Conservation (phyloP, 2,797 vertebrate species). For the Falco peregrinus region DNA sequence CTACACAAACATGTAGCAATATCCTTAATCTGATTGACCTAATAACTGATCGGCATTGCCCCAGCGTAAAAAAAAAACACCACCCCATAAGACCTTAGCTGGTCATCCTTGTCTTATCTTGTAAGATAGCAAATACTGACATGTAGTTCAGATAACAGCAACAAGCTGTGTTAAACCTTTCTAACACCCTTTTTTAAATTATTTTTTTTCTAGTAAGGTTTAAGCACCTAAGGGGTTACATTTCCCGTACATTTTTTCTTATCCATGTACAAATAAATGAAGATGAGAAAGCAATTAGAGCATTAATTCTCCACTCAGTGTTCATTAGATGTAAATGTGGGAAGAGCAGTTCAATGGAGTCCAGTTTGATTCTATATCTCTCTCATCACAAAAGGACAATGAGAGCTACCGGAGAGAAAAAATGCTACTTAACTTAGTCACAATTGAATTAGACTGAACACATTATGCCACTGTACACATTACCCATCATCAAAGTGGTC, state of each 20-base stretch:
- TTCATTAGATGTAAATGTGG: neutral
- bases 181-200: neutral
- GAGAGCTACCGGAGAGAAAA: neutral
- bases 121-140: neutral
- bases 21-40: neutral
- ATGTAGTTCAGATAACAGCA: neutral
- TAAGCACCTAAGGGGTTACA: neutral
- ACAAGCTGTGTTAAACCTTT: neutral
- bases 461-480: neutral
- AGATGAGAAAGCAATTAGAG: neutral
- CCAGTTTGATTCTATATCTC: neutral
- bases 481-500: neutral
- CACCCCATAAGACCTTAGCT: neutral
- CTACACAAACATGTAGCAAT: neutral
- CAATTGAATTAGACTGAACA: slow-evolving; percentile 4
- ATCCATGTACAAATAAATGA: neutral
- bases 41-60: neutral
- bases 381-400: neutral
- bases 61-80: neutral
- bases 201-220: neutral
- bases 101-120: neutral
- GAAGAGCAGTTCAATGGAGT: neutral
- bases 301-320: neutral
- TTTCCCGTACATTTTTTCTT: neutral
- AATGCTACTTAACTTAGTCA: neutral